Evolutionary conservation across 2,113 vertebrate species (phyloP), one percentile per base, ranked within the genome.

Genomic region (Tretioscincus oriximinensis): DNA sequence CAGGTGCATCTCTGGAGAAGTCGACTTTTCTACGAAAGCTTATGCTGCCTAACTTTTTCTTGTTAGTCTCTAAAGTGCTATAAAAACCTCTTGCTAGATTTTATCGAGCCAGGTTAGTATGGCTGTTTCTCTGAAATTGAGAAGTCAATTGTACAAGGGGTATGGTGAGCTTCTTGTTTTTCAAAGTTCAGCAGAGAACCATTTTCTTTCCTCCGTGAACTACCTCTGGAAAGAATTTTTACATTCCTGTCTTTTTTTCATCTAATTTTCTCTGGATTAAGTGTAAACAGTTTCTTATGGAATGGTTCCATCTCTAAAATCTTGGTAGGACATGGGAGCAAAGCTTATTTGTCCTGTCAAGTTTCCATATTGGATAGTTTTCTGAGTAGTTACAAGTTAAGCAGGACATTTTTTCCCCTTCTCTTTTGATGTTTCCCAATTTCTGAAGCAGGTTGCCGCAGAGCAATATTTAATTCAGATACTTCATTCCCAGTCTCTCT

Each of bases 291-390:
- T 61, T 76, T 28, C 35, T 58, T 76, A 49, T 68, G 35, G 64
- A 61, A 20, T 18, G 18, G 26, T 61, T 81, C 35, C 12, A 49
- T 69, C 35, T 24, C 72, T 45, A 24, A 81, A 75, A 68, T 86
- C 35, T 67, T 0, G 0, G 54, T 67, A 68, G 75, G 0, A 0
- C 1, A 28, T 67, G 22, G 16, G 18, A 49, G 11, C 11, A 12
- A 7, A 24, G 0, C 0, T 68, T 65, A 8, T 11, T 66, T 77
- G 80, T 61, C 80, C 45, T 20, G 35, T 28, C 4, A 72, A 0
- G 51, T 2, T 9, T 7, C 22, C 35, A 77, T 73, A 65, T 45
- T 73, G 64, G 87, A 35, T 54, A 41, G 47, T 77, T 35, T 69
- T 63, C 41, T 0, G 1, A 82, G 77, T 26, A 31, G 11, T 58